Evolutionary conservation across 1,140 invertebrate species (phyloP).

Genomic region (Calephelis virginiensis): DNA sequence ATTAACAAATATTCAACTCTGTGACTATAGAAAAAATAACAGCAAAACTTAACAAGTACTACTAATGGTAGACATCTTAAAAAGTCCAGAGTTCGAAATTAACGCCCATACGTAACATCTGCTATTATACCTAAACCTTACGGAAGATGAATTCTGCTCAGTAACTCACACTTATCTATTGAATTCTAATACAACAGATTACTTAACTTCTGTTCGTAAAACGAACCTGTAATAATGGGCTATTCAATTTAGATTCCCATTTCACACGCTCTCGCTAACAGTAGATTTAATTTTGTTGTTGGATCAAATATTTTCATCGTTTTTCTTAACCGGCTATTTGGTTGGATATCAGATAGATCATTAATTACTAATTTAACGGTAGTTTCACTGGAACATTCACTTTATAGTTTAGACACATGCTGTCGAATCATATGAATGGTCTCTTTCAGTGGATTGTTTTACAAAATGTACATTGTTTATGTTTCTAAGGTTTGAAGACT

Average conservation of each 20-base stretch:
- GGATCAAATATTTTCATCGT: slow-evolving; percentile 41
- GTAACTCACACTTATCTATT: not conserved
- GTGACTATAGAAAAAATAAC: too few relatives aligned
- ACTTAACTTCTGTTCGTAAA: slow-evolving; percentile 31
- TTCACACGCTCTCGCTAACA: slow-evolving; percentile 53
- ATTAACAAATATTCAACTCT: too few relatives aligned
- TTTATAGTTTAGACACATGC: slow-evolving; percentile 16
- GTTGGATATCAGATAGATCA: slow-evolving; percentile 19
- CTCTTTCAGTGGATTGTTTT: not conserved
- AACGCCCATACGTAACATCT: too few relatives aligned
- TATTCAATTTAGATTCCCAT: slow-evolving; percentile 43
- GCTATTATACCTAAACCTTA: too few relatives aligned
- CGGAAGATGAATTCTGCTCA: too few relatives aligned
- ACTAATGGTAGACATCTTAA: too few relatives aligned
- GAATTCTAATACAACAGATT: not conserved
- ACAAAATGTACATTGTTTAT: not conserved
- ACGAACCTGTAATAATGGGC: slow-evolving; percentile 34
- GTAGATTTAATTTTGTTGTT: slow-evolving; percentile 45
- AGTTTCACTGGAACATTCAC: slow-evolving; percentile 29
- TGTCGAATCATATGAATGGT: slow-evolving; percentile 2
- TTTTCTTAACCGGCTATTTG: slow-evolving; percentile 9
- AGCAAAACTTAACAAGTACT: too few relatives aligned
- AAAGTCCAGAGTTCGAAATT: too few relatives aligned
- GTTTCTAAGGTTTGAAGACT: not conserved
- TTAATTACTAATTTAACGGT: slow-evolving; percentile 31